Evolutionary conservation across 2,888 invertebrate species (phyloP), one percentile per base, ranked within the genome.

Genomic region (Agrotis ipsilon): DNA sequence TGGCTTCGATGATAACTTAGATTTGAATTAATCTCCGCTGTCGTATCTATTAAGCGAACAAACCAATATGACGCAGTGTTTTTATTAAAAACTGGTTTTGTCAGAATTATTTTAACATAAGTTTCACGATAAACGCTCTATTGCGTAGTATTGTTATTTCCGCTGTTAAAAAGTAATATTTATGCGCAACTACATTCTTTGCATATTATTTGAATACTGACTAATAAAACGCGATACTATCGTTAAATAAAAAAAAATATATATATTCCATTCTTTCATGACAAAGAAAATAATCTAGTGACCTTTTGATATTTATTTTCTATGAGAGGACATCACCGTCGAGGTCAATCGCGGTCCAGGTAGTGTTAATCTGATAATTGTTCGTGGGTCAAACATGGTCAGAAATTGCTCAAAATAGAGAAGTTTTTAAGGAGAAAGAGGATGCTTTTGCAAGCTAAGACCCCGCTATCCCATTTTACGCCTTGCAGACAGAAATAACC

Each of bases 141-240:
- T 18, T 9, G 46, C 14, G 24, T 24, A 9, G 32, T 32, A 19
- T 19, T 45, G 3, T 5, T 32, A 3, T 63, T 46, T 46, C 6
- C 9, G 39, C 2, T 27, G 7, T 39, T 21, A 49, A 43, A 13
- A 14, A 58, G 43, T 27, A 55, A 43, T 45, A 21, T 16, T 9
- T 48, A 13, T 21, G 21, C 11, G 51, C 54, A n/a, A 71, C 54
- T 43, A 48, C 19, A 64, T 54, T 19, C 4, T 27, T 71, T 54
- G 46, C 63, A 75, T 71, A 48, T 55, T 18, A 39, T 59, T 69
- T 59, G 13, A 72, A 45, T 58, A 19, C 24, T 51, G 9, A 19
- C 19, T 64, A 21, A 64, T 2, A 54, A 46, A 52, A 5, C 32
- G 32, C 32, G 32, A 32, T 9, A 1, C 0, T 32, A 9, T 32